A percentile compares a stretch with the other conserved stretches of the same genome.
Conservation (phyloP, 2,113 vertebrate species). For the Ibidorhyncha struthersii region DNA sequence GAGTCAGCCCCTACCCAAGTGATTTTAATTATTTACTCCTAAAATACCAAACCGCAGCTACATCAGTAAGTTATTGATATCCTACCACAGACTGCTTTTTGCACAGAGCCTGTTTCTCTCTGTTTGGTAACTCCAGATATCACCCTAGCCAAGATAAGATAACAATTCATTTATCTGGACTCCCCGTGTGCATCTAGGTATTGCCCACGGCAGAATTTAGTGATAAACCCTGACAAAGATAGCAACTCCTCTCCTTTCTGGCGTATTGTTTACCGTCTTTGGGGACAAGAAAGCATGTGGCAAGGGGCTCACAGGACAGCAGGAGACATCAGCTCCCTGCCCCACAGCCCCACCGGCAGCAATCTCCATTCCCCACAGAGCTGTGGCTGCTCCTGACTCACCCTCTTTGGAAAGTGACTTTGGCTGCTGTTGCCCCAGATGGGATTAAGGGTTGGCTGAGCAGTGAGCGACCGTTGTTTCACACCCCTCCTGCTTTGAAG, state of each 20-base stretch:
- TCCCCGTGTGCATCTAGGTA: background rate
- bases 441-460: background rate
- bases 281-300: background rate
- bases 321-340: background rate
- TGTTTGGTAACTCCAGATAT: background rate
- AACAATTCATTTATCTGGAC: background rate
- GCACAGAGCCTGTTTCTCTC: background rate
- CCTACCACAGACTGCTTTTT: background rate
- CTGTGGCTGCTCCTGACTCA: background rate
- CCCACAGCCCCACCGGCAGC: background rate
- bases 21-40: background rate
- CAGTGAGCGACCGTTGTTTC: background rate
- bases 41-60: background rate
- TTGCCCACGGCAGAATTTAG: background rate
- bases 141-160: background rate
- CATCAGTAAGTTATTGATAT: background rate
- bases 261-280: background rate
- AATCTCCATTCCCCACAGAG: too few relatives aligned
- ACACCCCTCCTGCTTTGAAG: background rate
- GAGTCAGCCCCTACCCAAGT: background rate
- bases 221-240: background rate
- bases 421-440: background rate
- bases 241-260: background rate
- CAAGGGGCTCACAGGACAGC: background rate
- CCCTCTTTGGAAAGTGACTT: background rate